A percentile compares a stretch with the other conserved stretches of the same genome.
phyloP scores from a whole-genome alignment of 2,888 invertebrate genomes.

The Phlogophora meticulosa region DNA sequence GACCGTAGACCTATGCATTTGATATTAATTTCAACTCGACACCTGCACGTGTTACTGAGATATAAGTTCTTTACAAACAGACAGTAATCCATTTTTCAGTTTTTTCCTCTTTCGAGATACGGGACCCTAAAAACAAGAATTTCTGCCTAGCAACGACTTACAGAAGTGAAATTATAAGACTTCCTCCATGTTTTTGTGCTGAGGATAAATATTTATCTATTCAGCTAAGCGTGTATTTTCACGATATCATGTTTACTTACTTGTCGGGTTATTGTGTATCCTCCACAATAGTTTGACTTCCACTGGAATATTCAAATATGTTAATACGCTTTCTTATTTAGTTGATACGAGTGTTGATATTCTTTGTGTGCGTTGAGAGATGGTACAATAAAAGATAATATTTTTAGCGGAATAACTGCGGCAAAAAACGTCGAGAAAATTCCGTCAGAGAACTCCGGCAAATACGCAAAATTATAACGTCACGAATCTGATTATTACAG shows the following conservation, averaged over 20 bases:
- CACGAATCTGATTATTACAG: neutral
- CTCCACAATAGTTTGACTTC: conserved; percentile 49
- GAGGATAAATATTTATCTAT: conserved; percentile 60
- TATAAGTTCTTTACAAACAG: too few relatives aligned
- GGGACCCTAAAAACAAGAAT: too few relatives aligned
- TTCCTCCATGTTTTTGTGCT: conserved; percentile 37
- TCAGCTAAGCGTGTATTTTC: conserved; percentile 51
- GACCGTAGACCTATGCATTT: too few relatives aligned
- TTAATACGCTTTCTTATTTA: conserved; percentile 62
- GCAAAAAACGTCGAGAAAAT: conserved; percentile 19
- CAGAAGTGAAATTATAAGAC: conserved; percentile 45
- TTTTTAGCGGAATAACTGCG: conserved; percentile 48
- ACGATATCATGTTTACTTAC: conserved; percentile 45
- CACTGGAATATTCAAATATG: conserved; percentile 62
- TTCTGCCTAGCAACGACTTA: conserved; percentile 25
- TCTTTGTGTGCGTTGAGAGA: conserved; percentile 53
- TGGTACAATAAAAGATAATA: conserved; percentile 59
- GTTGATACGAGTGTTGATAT: conserved; percentile 58
- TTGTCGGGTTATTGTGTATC: conserved; percentile 52
- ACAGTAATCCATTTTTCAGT: too few relatives aligned
- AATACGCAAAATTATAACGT: conserved; percentile 3
- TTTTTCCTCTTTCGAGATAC: too few relatives aligned
- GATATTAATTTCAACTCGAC: too few relatives aligned
- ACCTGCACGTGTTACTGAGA: too few relatives aligned
- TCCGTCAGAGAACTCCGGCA: conserved; percentile 4